A percentile compares a stretch with the other conserved stretches of the same genome.
These are phyloP conservation scores for Ophonus ardosiacus DNA, from an alignment of 2,888 invertebrate genomes.

Conservation along the genomic window DNA sequence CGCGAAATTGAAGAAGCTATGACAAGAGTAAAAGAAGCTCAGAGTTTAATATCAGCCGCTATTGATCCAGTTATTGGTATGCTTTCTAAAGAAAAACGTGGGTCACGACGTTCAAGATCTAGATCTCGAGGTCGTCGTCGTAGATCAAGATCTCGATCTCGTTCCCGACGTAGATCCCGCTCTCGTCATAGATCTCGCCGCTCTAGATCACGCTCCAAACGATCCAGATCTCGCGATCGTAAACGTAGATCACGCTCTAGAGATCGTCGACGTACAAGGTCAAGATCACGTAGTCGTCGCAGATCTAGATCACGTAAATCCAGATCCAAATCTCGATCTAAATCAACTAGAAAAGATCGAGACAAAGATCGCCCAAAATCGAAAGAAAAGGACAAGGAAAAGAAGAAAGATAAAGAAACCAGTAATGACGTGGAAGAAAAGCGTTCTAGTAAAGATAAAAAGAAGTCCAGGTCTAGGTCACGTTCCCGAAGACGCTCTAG, in stretches of 20 bases:
- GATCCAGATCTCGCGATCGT: constrained; percentile 78
- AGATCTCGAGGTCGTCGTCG: constrained; percentile 74
- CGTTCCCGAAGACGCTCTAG: constrained; percentile 78
- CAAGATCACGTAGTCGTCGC: constrained; percentile 70
- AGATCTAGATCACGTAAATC: constrained; percentile 73
- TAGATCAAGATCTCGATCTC: constrained; percentile 81
- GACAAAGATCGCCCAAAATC: constrained; percentile 75
- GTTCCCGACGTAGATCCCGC: constrained; percentile 80
- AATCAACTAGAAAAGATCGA: constrained; percentile 73
- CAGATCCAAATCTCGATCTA: constrained; percentile 71
- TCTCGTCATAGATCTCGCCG: constrained; percentile 79
- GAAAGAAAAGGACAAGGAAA: constrained; percentile 72
- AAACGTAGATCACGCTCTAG: constrained; percentile 78
- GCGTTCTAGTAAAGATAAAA: constrained; percentile 75
- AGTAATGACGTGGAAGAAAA: constrained; percentile 72
- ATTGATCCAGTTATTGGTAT: constrained; percentile 94
- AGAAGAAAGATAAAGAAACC: constrained; percentile 72
- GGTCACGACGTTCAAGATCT: constrained; percentile 74
- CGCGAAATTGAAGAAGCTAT: constrained; percentile 98
- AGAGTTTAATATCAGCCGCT: constrained; percentile 95
- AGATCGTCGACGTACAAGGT: constrained; percentile 73
- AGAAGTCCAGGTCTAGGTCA: constrained; percentile 76
- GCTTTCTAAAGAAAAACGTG: constrained; percentile 90
- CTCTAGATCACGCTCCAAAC: constrained; percentile 78
- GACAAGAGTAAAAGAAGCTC: constrained; percentile 97